Evolutionary conservation across 2,797 vertebrate genomes (phyloP).

Genomic region (Stomatorhinus walkeri): DNA sequence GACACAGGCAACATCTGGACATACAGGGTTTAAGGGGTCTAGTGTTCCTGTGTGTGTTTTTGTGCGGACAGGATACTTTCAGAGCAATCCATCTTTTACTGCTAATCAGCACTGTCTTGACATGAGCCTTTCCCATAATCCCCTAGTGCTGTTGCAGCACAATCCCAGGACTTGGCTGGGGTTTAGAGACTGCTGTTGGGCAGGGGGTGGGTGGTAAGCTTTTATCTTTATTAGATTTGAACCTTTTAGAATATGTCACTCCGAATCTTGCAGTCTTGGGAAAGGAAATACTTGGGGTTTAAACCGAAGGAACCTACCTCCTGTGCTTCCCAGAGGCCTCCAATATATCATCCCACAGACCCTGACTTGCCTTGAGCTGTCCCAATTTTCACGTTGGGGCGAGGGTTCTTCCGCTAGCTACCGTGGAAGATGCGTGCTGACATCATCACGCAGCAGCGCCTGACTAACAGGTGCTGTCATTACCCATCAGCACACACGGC

Average conservation of each 20-base stretch:
- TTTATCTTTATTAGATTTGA: background rate
- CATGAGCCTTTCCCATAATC: background rate
- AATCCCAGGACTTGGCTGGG: background rate
- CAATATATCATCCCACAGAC: background rate
- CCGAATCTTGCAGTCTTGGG: background rate
- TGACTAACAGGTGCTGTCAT: background rate
- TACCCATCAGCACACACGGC: background rate
- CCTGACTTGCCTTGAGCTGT: background rate
- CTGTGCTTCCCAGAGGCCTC: background rate
- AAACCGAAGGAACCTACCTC: background rate
- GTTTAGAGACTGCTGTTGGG: background rate
- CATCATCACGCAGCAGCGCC: background rate
- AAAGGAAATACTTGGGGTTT: background rate
- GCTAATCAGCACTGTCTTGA: background rate
- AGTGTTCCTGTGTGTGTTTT: background rate
- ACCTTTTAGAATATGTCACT: background rate
- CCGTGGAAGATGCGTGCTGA: background rate
- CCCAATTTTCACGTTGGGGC: background rate
- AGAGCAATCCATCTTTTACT: background rate
- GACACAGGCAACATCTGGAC: background rate
- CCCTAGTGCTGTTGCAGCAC: background rate
- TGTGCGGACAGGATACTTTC: background rate
- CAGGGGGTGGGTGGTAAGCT: background rate
- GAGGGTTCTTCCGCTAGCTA: background rate
- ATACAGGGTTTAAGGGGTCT: background rate